phyloP scores from a whole-genome alignment of 2,797 vertebrate genomes.

The Acanthurus tractus region DNA sequence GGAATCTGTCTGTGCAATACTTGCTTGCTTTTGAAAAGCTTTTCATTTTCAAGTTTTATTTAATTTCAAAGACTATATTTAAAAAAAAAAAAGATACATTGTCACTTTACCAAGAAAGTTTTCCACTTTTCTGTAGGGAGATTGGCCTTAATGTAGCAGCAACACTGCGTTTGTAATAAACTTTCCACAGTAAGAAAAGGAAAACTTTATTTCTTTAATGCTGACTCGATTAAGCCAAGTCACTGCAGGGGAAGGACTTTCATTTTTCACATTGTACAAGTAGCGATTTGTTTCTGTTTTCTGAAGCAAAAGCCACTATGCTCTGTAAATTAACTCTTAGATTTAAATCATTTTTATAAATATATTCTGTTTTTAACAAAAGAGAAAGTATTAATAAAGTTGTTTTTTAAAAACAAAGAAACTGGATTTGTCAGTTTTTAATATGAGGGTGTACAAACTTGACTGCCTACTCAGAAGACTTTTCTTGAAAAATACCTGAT shows the following conservation, averaged over 20 bases:
- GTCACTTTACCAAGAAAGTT: constrained; percentile 96
- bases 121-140: constrained; percentile 88
- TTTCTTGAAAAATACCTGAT: neutral
- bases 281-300: constrained; percentile 95
- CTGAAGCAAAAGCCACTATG: constrained; percentile 91
- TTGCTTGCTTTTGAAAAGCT: constrained; percentile 88
- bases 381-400: constrained; percentile 87
- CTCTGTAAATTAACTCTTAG: constrained; percentile 87
- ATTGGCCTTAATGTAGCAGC: constrained; percentile 98
- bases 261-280: constrained; percentile 91
- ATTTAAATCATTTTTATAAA: constrained; percentile 62
- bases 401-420: constrained; percentile 64
- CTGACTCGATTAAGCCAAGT: constrained; percentile 89
- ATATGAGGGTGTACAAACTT: no score
- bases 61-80: constrained; percentile 79
- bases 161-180: constrained; percentile 86
- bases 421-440: neutral
- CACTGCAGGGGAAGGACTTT: constrained; percentile 87
- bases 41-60: constrained; percentile 72
- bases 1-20: constrained; percentile 93
- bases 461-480: no score
- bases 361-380: constrained; percentile 81
- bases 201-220: constrained; percentile 85
- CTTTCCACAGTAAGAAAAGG: constrained; percentile 88
- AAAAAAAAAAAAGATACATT: constrained; percentile 77